phyloP scores from a whole-genome alignment of 1,140 invertebrate species.

The Lordiphosa stackelbergi region DNA sequence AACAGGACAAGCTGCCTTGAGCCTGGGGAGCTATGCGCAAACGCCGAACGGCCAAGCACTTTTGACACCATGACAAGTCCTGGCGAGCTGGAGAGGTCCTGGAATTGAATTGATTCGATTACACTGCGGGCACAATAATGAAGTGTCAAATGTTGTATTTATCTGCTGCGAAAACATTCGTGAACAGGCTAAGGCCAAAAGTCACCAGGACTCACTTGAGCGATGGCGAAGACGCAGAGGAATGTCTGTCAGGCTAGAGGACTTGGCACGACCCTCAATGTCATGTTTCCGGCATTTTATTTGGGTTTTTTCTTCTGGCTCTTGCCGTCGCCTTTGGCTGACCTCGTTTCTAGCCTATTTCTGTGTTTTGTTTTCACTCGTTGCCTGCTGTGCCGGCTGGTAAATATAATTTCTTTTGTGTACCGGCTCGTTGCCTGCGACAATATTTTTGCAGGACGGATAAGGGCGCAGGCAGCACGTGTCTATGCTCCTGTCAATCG shows the following conservation, averaged over 20 bases:
- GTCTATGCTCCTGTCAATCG: slow-evolving; percentile 66
- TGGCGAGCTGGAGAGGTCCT: slow-evolving; percentile 30
- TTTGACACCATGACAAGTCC: slow-evolving; percentile 61
- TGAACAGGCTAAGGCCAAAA: slow-evolving; percentile 23
- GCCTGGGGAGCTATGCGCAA: slow-evolving; percentile 46
- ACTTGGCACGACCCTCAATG: slow-evolving; percentile 35
- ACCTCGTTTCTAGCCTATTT: slow-evolving; percentile 38
- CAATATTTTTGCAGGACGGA: slow-evolving; percentile 68
- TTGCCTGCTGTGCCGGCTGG: slow-evolving; percentile 15
- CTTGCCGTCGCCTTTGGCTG: slow-evolving; percentile 7
- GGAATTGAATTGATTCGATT: slow-evolving; percentile 76
- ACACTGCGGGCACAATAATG: slow-evolving; percentile 76
- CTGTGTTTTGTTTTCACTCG: slow-evolving; percentile 48
- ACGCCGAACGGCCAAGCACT: slow-evolving; percentile 56
- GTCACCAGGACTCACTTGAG: slow-evolving; percentile 17
- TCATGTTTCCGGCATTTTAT: slow-evolving; percentile 70
- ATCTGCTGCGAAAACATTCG: slow-evolving; percentile 71
- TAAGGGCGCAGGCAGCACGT: slow-evolving; percentile 70
- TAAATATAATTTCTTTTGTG: slow-evolving; percentile 75
- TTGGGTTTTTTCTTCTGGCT: slow-evolving; percentile 41
- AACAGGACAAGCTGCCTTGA: slow-evolving; percentile 73
- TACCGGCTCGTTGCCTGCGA: slow-evolving; percentile 53
- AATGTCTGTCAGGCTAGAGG: slow-evolving; percentile 31
- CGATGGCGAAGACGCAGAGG: slow-evolving; percentile 18
- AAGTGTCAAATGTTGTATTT: slow-evolving; percentile 77